Evolutionary conservation across 2,888 invertebrate genomes (phyloP), one percentile per base, ranked within the genome.

Genomic region (Eupithecia inturbata): DNA sequence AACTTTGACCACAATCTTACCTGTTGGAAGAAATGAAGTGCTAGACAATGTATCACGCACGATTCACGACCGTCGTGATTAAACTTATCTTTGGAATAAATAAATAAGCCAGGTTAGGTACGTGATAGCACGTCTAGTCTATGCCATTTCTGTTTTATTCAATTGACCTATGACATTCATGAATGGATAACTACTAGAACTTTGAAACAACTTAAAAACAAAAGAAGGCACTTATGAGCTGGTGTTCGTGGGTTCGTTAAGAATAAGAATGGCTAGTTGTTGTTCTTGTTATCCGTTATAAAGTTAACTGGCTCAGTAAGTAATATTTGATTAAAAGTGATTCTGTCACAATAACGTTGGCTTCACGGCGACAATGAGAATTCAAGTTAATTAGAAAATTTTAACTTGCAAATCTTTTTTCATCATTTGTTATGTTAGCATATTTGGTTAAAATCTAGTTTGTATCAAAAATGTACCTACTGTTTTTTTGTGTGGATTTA

Each of bases 71-170:
- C n/a, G n/a, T n/a, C n/a, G n/a, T n/a, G n/a, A n/a, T n/a, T n/a
- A n/a, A n/a, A n/a, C n/a, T n/a, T n/a, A 49, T n/a, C 10, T 10
- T 53, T 12, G 22, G 22, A 22, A 22, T 1, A 53, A 22, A n/a
- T 49, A 49, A 49, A n/a, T 0, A 31, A 4, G 5, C 31, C 12
- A 53, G 22, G n/a, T 22, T 53, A 10, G 22, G 10, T 53, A 53
- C 53, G 12, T 22, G 22, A 22, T 1, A 19, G 10, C 22, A 9
- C 49, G 53, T 22, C 12, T 22, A 10, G 53, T n/a, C n/a, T n/a
- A n/a, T n/a, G n/a, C 22, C 22, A 53, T 53, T 53, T 53, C 53
- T 53, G n/a, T 22, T 53, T 53, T 53, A 53, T 53, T 53, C 53
- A 53, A 53, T 53, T 53, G 22, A 53, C 22, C 53, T 53, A 22